Conservation (phyloP, 1,140 invertebrate species). For the Dinothrombium tinctorium region DNA sequence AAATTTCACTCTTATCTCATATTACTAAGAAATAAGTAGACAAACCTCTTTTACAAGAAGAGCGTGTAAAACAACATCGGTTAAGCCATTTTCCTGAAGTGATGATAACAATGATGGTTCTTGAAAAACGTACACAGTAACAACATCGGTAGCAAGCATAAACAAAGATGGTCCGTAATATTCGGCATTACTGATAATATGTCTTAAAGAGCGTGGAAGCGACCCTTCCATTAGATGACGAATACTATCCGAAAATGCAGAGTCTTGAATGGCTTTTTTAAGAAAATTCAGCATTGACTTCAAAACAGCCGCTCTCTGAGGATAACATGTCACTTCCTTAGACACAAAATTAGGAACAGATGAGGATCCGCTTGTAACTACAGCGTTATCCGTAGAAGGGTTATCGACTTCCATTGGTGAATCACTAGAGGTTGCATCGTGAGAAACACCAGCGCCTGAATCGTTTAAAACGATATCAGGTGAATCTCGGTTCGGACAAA, state of each 20-base stretch:
- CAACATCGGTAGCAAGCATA: conserved; percentile 64
- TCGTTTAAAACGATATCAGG: background rate
- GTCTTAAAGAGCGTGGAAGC: conserved; percentile 52
- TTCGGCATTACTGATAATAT: conserved; percentile 76
- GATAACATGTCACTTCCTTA: conserved; percentile 32
- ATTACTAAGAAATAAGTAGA: conserved; percentile 3
- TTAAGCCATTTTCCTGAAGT: conserved; percentile 65
- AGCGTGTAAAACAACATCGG: conserved; percentile 62
- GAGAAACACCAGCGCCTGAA: background rate
- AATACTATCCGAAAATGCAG: conserved; percentile 56
- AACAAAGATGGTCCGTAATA: conserved; percentile 76
- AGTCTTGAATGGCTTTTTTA: conserved; percentile 59
- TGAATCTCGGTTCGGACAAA: conserved; percentile 1
- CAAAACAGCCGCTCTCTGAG: conserved; percentile 55
- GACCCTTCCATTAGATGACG: conserved; percentile 71
- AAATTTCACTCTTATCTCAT: background rate
- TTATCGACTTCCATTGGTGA: conserved; percentile 12
- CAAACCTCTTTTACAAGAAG: conserved; percentile 57
- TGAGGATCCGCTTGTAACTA: background rate
- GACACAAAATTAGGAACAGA: background rate
- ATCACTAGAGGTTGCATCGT: background rate
- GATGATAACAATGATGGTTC: conserved; percentile 64
- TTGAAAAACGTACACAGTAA: conserved; percentile 78
- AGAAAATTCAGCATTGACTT: conserved; percentile 75
- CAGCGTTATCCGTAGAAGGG: background rate